phyloP scores from a whole-genome alignment of 2,888 invertebrate species.

The Hydrotaea cyrtoneurina region DNA sequence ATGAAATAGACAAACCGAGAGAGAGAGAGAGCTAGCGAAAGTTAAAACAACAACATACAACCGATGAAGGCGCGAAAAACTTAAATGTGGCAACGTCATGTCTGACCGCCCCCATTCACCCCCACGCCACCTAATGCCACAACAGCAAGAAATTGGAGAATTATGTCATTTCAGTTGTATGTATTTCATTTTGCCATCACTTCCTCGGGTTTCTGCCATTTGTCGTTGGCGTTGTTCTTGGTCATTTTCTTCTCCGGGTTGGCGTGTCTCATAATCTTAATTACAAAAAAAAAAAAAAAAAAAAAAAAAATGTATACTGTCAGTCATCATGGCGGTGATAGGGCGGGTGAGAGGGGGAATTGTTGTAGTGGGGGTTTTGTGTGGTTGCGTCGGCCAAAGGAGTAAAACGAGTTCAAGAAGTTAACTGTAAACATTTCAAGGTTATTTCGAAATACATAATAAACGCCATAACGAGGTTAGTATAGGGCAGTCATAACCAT shows the following conservation, averaged over 20 bases:
- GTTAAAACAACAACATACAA: constrained; percentile 1
- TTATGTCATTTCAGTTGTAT: constrained; percentile 35
- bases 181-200: background rate
- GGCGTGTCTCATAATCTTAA: constrained; percentile 52
- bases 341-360: background rate
- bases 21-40: too few species aligned
- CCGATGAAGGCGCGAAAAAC: background rate
- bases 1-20: background rate
- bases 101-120: background rate
- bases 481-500: background rate
- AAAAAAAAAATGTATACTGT: constrained; percentile 22
- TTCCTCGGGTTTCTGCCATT: background rate
- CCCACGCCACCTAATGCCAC: background rate
- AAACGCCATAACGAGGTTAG: background rate
- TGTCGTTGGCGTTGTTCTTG: background rate
- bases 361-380: too few species aligned
- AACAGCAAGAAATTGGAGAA: background rate
- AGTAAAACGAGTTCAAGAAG: background rate
- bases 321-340: background rate
- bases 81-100: background rate
- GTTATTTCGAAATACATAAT: constrained; percentile 15
- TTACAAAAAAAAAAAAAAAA: too few species aligned
- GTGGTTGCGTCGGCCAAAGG: background rate
- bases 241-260: background rate
- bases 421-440: constrained; percentile 36